A percentile compares a stretch with the other conserved stretches of the same genome.
Evolutionary conservation across 1,140 invertebrate genomes (phyloP).

Genomic region (Zaprionus tsacasi): DNA sequence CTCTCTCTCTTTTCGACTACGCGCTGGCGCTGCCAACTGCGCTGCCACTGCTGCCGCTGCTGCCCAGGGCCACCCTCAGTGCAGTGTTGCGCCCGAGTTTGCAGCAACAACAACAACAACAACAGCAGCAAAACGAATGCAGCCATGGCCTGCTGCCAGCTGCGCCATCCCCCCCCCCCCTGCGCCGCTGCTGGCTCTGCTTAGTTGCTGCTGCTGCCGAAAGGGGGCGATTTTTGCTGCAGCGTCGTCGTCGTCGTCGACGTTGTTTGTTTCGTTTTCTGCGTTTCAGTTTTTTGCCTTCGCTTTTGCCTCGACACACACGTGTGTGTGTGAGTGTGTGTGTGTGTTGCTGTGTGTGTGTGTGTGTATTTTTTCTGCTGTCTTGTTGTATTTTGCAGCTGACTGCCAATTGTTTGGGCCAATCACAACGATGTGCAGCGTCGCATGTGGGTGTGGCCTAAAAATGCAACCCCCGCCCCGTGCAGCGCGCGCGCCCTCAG

Average conservation of each 20-base stretch:
- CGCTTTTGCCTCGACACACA: slow-evolving; percentile 40
- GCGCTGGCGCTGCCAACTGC: background rate
- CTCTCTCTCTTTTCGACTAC: background rate
- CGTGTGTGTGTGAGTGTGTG: slow-evolving; percentile 21
- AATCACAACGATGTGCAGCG: slow-evolving; percentile 83
- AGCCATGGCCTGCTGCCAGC: slow-evolving; percentile 44
- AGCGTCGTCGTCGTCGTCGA: background rate
- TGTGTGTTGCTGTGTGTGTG: slow-evolving; percentile 27
- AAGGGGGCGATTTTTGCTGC: slow-evolving; percentile 73
- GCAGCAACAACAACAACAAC: slow-evolving; percentile 32
- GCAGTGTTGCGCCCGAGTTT: slow-evolving; percentile 41
- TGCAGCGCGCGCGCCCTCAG: slow-evolving; percentile 8
- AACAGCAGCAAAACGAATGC: slow-evolving; percentile 27
- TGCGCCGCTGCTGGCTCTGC: slow-evolving; percentile 52
- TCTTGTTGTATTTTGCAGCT: slow-evolving; percentile 75
- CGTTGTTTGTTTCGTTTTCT: slow-evolving; percentile 61
- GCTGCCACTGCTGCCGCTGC: slow-evolving; percentile 25
- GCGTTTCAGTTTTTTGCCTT: slow-evolving; percentile 64
- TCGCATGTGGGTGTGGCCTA: slow-evolving; percentile 83
- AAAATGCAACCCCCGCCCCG: slow-evolving; percentile 80
- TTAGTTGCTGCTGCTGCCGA: slow-evolving; percentile 22
- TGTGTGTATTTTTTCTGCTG: slow-evolving; percentile 41
- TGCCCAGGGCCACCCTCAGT: slow-evolving; percentile 56
- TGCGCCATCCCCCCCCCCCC: background rate
- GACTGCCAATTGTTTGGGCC: slow-evolving; percentile 83